These are phyloP conservation scores for Operophtera brumata DNA, from an alignment of 2,888 invertebrate species.

Conservation along the genomic window DNA sequence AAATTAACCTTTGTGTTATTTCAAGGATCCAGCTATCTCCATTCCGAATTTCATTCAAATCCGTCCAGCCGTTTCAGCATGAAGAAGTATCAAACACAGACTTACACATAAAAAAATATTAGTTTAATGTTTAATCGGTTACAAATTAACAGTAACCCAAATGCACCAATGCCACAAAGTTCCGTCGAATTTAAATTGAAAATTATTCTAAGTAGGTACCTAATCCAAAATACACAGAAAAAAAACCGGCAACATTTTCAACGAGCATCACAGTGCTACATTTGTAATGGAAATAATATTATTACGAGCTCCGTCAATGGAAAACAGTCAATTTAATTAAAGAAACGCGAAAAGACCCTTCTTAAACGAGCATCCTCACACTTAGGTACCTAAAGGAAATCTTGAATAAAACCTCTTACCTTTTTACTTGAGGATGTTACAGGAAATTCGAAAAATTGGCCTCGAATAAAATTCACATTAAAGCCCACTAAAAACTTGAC, in stretches of 20 bases:
- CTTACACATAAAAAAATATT: too few species aligned
- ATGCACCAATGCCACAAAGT: too few species aligned
- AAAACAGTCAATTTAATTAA: slow-evolving; percentile 46
- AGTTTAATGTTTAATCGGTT: too few species aligned
- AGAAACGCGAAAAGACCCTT: slow-evolving; percentile 34
- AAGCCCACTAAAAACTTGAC: background rate
- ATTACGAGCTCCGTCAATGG: slow-evolving; percentile 33
- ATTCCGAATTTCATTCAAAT: too few species aligned
- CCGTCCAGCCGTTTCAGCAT: too few species aligned
- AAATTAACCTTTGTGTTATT: too few species aligned
- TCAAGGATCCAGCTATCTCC: too few species aligned
- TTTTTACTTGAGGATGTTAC: slow-evolving; percentile 21
- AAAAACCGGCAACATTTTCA: background rate
- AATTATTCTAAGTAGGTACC: too few species aligned
- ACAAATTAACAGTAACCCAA: too few species aligned
- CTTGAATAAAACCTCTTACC: slow-evolving; percentile 35
- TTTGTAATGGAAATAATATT: slow-evolving; percentile 38
- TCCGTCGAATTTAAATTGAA: too few species aligned
- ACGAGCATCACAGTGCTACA: slow-evolving; percentile 4
- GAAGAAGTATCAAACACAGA: too few species aligned
- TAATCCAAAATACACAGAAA: too few species aligned
- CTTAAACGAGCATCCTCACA: slow-evolving; percentile 30
- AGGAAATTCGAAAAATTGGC: slow-evolving; percentile 12
- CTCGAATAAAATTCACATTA: slow-evolving; percentile 3
- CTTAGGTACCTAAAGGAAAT: slow-evolving; percentile 21